Evolutionary conservation across 2,113 vertebrate genomes (phyloP), one percentile per base, ranked within the genome.

Genomic region (Podocnemis expansa): DNA sequence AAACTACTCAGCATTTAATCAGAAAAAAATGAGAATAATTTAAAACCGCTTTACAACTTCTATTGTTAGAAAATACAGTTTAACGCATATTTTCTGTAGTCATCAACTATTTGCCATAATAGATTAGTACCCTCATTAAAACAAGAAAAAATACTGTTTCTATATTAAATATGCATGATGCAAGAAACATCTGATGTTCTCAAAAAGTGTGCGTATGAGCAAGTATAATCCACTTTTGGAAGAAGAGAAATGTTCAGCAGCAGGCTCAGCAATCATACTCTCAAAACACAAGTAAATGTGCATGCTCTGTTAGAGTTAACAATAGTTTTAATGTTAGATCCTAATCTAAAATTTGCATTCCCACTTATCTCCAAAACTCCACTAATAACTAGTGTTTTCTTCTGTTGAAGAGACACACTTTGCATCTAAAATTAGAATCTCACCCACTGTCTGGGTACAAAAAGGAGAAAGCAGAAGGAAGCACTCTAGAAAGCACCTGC

Each of bases 151-250:
- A 86, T 80, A 2, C 6, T 84, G 5, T 24, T 43, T 92, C 63
- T 84, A 4, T 49, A 34, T 29, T 63, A 55, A 89, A 73, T 22
- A 54, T 1, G 0, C 41, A 90, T 10, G 16, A 55, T 43, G 34
- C 73, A 80, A 82, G 89, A 84, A 38, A 2, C 45, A 75, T 21
- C 80, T 76, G 2, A 67, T 82, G 22, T 80, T 58, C 80, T 43
- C 3, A 82, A 0, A 10, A 55, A 67, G 3, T 8, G 5, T 25
- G 63, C 0, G 5, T 21, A 16, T 38, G 54, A 83, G 5, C 51
- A 81, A 56, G 9, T 1, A 45, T 80, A 80, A 54, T 80, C 34
- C 49, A 41, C 21, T 43, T 51, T 80, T 52, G 52, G n/a, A 90
- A 80, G 29, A 34, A 87, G 93, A 45, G 51, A 75, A 83, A 80